Conservation (phyloP, 2,113 vertebrate species). For the Ahaetulla prasina region DNA sequence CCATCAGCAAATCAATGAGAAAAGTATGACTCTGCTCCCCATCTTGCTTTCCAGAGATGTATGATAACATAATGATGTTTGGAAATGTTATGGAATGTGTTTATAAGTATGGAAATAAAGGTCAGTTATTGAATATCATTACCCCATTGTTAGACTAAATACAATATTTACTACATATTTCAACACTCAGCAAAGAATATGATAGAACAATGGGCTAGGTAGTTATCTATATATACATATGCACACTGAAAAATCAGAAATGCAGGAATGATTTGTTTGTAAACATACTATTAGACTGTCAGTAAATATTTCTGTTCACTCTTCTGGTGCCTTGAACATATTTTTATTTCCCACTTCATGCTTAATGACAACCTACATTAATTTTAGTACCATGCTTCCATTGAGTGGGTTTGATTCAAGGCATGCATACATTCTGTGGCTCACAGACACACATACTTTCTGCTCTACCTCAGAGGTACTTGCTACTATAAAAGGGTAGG, state of each 20-base stretch:
- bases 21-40: neutral
- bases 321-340: rapidly evolving
- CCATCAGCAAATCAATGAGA: neutral
- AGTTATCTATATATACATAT: neutral
- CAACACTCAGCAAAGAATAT: neutral
- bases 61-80: neutral
- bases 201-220: neutral
- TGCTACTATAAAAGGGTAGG: neutral
- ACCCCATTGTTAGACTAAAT: neutral
- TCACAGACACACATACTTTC: neutral
- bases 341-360: neutral
- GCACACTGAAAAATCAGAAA: neutral
- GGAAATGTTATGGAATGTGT: neutral
- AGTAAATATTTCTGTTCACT: neutral
- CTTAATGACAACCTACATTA: neutral
- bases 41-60: neutral
- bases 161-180: neutral
- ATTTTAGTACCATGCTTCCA: neutral
- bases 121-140: neutral
- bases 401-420: neutral
- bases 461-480: neutral
- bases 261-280: neutral
- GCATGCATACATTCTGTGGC: neutral
- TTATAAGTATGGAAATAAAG: neutral
- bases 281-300: neutral